A percentile compares a stretch with the other conserved stretches of the same genome.
phyloP scores from a whole-genome alignment of 1,140 invertebrate genomes.

The Zaprionus kolodkinae region DNA sequence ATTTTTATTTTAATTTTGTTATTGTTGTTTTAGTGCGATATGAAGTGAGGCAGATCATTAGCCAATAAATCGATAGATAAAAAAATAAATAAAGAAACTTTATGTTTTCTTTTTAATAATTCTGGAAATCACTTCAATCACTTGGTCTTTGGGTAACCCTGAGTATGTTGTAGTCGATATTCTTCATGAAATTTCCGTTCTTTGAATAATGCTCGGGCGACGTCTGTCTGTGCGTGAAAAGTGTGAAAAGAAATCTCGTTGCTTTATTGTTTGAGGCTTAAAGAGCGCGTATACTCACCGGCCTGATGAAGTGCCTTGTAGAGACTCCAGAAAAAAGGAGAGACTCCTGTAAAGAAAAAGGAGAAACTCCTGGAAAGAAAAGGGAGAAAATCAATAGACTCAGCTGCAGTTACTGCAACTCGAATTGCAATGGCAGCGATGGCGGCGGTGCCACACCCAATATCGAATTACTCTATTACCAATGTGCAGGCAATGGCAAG shows the following conservation, averaged over 20 bases:
- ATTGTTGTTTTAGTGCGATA: no score
- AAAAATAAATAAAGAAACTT: no score
- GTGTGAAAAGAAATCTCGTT: conserved; percentile 25
- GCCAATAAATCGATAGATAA: no score
- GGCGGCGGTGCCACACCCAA: conserved; percentile 51
- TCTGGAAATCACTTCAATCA: no score
- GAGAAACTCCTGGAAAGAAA: background rate
- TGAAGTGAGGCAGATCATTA: no score
- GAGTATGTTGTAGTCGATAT: background rate
- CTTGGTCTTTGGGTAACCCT: no score
- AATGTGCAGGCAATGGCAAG: conserved; percentile 18
- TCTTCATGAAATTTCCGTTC: background rate
- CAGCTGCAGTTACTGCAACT: background rate
- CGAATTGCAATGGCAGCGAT: conserved; percentile 20
- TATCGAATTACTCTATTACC: conserved; percentile 65
- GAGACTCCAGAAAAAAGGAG: background rate
- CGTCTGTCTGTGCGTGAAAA: conserved; percentile 7
- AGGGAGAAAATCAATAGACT: conserved; percentile 37
- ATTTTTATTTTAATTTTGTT: no score
- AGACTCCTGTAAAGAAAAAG: no score
- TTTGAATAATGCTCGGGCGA: background rate
- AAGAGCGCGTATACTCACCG: conserved; percentile 5
- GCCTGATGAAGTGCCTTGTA: conserved; percentile 45
- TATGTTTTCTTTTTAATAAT: no score
- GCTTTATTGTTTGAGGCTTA: conserved; percentile 31